Evolutionary conservation across 2,113 vertebrate species (phyloP).

Genomic region (Muntiacus reevesi): DNA sequence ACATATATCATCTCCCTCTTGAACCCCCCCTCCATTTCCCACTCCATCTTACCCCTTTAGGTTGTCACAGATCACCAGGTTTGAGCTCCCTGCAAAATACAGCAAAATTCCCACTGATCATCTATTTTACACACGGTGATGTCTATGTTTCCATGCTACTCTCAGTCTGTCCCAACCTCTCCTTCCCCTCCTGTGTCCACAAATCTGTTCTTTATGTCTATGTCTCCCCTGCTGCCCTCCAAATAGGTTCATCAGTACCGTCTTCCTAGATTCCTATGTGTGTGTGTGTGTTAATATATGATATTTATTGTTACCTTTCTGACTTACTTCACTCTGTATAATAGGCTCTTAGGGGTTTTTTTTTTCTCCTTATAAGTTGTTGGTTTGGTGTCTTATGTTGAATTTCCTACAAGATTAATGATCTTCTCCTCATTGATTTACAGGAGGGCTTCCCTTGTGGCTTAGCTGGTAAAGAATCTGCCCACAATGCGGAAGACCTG

Average conservation of each 20-base stretch:
- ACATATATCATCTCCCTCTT: neutral
- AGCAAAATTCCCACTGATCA: neutral
- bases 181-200: neutral
- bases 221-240: neutral
- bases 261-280: neutral
- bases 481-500: neutral
- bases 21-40: neutral
- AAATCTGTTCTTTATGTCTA: neutral
- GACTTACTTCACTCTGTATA: neutral
- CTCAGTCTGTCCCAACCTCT: neutral
- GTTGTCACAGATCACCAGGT: neutral
- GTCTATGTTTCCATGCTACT: neutral
- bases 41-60: neutral
- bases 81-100: neutral
- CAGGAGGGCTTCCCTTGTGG: neutral
- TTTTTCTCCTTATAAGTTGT: neutral
- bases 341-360: neutral
- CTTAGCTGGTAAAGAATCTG: neutral
- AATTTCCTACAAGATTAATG: neutral
- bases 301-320: neutral
- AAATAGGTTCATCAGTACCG: neutral
- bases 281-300: neutral
- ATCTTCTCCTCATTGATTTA: conserved; percentile 34
- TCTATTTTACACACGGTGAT: neutral
- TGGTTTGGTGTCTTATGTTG: neutral